Evolutionary conservation across 2,113 vertebrate species (phyloP).

Genomic region (Tachycineta bicolor): DNA sequence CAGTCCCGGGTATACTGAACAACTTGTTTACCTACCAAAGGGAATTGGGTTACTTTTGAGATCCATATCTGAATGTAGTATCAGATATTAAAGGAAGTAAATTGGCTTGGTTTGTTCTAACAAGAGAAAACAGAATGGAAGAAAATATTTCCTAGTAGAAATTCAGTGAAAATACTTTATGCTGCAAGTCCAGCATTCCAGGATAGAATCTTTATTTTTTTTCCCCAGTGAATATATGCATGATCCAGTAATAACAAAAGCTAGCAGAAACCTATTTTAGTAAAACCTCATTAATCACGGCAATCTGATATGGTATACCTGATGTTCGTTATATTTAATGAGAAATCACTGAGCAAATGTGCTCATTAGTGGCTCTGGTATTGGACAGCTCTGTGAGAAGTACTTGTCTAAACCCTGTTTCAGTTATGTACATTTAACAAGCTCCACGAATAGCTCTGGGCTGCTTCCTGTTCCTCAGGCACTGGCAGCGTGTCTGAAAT

Average conservation of each 20-base stretch:
- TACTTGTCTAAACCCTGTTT: conserved; percentile 33
- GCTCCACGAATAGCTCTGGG: conserved; percentile 4
- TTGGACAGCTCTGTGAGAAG: background rate
- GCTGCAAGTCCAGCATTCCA: background rate
- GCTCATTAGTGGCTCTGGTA: conserved; percentile 22
- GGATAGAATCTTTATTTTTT: background rate
- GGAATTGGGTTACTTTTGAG: background rate
- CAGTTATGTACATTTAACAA: conserved; percentile 62
- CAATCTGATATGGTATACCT: background rate
- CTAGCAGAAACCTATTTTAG: conserved; percentile 17
- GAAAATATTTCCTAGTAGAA: conserved; percentile 19
- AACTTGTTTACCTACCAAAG: background rate
- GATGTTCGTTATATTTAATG: conserved; percentile 27
- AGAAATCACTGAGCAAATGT: background rate
- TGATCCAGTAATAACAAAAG: conserved; percentile 37
- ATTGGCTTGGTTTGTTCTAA: background rate
- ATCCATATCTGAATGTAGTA: background rate
- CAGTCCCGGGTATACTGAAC: background rate
- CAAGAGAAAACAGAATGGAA: background rate
- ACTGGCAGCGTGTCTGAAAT: background rate
- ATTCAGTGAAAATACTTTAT: background rate
- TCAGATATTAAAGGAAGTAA: background rate
- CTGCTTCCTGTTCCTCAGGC: conserved; percentile 15
- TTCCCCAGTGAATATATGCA: background rate
- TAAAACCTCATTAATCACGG: conserved; percentile 32